Base-by-base conservation (phyloP, 2,888 invertebrate genomes). In the Andricus quercusramuli region DNA sequence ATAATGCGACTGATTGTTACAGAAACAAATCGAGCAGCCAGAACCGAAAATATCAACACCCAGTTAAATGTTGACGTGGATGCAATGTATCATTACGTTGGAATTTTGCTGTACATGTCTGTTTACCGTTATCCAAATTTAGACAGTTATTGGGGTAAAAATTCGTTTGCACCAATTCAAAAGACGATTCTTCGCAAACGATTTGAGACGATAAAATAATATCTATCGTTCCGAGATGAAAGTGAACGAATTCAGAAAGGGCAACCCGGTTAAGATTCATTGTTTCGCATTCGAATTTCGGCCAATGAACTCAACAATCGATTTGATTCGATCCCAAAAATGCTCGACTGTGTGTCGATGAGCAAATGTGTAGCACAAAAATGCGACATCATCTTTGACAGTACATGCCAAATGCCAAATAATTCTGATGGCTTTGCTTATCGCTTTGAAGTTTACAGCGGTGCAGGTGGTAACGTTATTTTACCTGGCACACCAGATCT, bases 391-490 rank as follows among this genome's bases (percentile, higher is more conserved):
- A 51, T 20, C 79, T 90, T 77, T 89, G 88, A 78, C 90, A 88
- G 79, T 91, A 90, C 83, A 85, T 90, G 80, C 90, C 85, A 86
- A 32, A 6, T 90, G 44, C 84, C n/a, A n/a, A n/a, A n/a, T n/a
- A n/a, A n/a, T n/a, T n/a, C n/a, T n/a, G n/a, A n/a, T n/a, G n/a
- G n/a, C n/a, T n/a, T n/a, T n/a, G n/a, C n/a, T n/a, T n/a, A n/a
- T n/a, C n/a, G n/a, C n/a, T n/a, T n/a, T n/a, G n/a, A n/a, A n/a
- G n/a, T n/a, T n/a, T n/a, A n/a, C n/a, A n/a, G n/a, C n/a, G n/a
- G n/a, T n/a, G n/a, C n/a, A n/a, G n/a, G n/a, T n/a, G n/a, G n/a
- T n/a, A n/a, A n/a, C n/a, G n/a, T n/a, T n/a, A n/a, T n/a, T n/a
- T n/a, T n/a, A n/a, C n/a, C n/a, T n/a, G n/a, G n/a, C n/a, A n/a